Evolutionary conservation across 2,888 invertebrate species (phyloP).

Genomic region (Pegoplata infirma): DNA sequence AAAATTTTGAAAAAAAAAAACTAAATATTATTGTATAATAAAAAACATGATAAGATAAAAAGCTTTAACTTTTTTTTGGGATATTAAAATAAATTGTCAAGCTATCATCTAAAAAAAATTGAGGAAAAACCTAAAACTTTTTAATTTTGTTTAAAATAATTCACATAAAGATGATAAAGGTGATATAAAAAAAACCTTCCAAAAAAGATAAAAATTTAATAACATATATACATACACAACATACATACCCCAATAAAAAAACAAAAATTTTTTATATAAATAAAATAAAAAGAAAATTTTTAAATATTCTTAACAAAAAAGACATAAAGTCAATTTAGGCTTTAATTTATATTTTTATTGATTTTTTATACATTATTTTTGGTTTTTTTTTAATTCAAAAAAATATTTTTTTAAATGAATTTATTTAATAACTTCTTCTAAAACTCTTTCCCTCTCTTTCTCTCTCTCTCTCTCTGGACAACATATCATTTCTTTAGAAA

Average conservation of each 20-base stretch:
- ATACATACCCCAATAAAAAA: conserved; percentile 21
- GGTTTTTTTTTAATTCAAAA: background rate
- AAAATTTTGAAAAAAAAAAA: conserved; percentile 17
- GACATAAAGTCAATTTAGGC: conserved; percentile 46
- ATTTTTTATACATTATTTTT: background rate
- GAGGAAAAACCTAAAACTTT: background rate
- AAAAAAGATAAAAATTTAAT: too few relatives aligned
- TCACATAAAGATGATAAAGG: conserved; percentile 52
- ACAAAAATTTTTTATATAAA: conserved; percentile 29
- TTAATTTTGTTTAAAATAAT: too few relatives aligned
- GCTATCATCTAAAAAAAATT: conserved; percentile 43
- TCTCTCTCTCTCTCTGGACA: conserved; percentile 41
- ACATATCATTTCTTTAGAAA: conserved; percentile 63
- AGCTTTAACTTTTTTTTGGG: conserved; percentile 58
- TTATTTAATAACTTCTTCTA: conserved; percentile 1
- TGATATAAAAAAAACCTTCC: conserved; percentile 61
- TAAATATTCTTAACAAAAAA: conserved; percentile 9
- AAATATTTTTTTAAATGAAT: background rate
- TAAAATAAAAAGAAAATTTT: background rate
- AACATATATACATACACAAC: too few relatives aligned
- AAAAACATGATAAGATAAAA: conserved; percentile 51
- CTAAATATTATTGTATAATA: conserved; percentile 49
- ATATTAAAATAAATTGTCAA: conserved; percentile 51
- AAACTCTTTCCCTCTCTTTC: conserved; percentile 5
- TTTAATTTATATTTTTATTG: background rate